Percentiles rank a stretch among this genome's conserved stretches.
Evolutionary conservation across 2,797 vertebrate genomes (phyloP).

Genomic region (Australoheros facetus): DNA sequence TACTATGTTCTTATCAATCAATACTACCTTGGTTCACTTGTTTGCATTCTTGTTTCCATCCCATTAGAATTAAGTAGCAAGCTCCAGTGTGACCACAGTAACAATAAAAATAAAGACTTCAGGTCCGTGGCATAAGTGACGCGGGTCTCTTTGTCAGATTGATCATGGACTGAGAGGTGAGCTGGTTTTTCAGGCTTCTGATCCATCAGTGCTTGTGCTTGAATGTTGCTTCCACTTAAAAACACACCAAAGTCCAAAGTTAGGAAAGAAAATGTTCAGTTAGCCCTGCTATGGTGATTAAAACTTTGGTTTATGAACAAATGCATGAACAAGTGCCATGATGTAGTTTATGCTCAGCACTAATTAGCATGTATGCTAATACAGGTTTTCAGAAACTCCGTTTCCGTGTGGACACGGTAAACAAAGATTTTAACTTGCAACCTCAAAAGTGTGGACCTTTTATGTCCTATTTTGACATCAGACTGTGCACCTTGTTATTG

Average conservation of each 20-base stretch:
- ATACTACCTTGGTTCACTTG: not conserved
- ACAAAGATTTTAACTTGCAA: no score
- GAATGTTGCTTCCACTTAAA: constrained; percentile 88
- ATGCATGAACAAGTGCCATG: not conserved
- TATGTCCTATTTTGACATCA: not conserved
- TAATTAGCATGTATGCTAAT: not conserved
- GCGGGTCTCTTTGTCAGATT: not conserved
- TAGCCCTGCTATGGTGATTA: not conserved
- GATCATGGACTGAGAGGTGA: constrained; percentile 7
- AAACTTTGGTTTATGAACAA: accelerated
- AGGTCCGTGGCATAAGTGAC: not conserved
- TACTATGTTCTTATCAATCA: not conserved
- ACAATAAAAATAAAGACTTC: not conserved
- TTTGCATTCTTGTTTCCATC: not conserved
- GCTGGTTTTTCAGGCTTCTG: constrained; percentile 7
- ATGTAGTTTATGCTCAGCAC: not conserved
- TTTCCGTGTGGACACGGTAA: no score
- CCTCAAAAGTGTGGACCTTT: no score
- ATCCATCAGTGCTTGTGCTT: constrained; percentile 81
- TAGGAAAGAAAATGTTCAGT: not conserved
- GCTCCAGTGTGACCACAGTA: not conserved
- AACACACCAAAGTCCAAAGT: constrained; percentile 27
- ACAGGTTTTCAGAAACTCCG: not conserved
- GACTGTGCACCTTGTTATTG: not conserved
- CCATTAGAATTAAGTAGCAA: not conserved